Conservation (phyloP, 30 jellyfish, hydroid and myxozoan genomes). For the Turritopsis dohrnii region DNA sequence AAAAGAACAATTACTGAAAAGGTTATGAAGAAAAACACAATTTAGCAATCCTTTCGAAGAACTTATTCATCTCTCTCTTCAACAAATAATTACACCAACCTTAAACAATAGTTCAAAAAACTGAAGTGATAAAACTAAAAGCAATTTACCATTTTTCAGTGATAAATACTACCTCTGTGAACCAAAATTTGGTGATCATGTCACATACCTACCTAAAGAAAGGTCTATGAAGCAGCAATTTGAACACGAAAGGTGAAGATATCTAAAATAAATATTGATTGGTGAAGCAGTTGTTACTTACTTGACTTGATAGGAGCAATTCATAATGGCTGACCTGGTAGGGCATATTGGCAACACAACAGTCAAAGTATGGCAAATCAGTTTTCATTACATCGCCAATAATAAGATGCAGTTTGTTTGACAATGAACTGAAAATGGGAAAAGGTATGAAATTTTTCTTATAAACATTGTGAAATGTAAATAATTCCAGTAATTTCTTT, state of each 20-base stretch:
- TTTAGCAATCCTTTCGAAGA: too few species aligned
- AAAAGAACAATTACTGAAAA: too few species aligned
- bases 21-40: too few species aligned
- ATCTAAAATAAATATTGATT: constrained; percentile 33
- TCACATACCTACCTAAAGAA: constrained; percentile 94
- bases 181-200: too few species aligned
- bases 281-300: neutral
- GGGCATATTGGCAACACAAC: constrained; percentile 98
- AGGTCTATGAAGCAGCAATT: constrained; percentile 88
- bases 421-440: constrained; percentile 36
- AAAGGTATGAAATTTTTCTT: neutral
- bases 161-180: too few species aligned
- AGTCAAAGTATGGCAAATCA: constrained; percentile 94
- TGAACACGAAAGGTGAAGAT: constrained; percentile 96
- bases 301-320: neutral
- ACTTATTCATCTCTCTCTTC: too few species aligned
- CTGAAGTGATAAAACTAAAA: too few species aligned
- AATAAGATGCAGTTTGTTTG: constrained; percentile 64
- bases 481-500: too few species aligned
- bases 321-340: constrained; percentile 60
- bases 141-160: too few species aligned
- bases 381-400: constrained; percentile 94
- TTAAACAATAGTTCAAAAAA: too few species aligned
- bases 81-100: too few species aligned
- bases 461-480: neutral